phyloP scores from a whole-genome alignment of 2,888 invertebrate genomes.

The Ischnus inquisitorius region DNA sequence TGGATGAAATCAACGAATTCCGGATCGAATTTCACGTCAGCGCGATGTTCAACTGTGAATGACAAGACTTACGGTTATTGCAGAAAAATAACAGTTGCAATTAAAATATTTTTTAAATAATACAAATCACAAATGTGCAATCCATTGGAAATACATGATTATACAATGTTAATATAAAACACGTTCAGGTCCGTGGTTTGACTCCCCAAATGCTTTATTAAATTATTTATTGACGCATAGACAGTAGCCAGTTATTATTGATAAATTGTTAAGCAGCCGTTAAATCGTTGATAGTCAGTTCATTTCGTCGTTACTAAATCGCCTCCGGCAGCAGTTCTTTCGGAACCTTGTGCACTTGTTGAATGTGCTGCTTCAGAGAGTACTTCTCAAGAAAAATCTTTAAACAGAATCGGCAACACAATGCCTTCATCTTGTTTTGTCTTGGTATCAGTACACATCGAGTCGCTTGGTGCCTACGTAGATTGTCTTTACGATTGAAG shows the following conservation, averaged over 20 bases:
- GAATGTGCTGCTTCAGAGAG: slow-evolving; percentile 83
- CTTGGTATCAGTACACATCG: slow-evolving; percentile 56
- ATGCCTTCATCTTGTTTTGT: slow-evolving; percentile 78
- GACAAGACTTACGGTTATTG: too few species aligned
- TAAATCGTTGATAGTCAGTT: background rate
- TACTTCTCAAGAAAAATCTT: slow-evolving; percentile 85
- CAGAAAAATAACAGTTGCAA: too few species aligned
- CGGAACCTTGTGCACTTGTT: slow-evolving; percentile 64
- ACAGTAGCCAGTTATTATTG: background rate
- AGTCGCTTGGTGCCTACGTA: slow-evolving; percentile 72
- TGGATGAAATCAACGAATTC: too few species aligned
- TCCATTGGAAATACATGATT: too few species aligned
- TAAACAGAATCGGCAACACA: slow-evolving; percentile 82
- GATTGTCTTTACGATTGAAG: slow-evolving; percentile 67
- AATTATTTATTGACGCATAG: too few species aligned
- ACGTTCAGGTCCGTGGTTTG: too few species aligned
- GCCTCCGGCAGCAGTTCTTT: slow-evolving; percentile 1
- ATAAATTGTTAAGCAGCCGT: background rate
- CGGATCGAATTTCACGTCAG: too few species aligned
- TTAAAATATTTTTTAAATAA: too few species aligned
- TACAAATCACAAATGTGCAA: too few species aligned
- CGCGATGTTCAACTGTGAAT: too few species aligned
- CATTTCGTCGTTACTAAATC: background rate
- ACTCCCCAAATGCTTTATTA: too few species aligned
- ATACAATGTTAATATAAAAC: too few species aligned